A percentile compares a stretch with the other conserved stretches of the same genome.
Evolutionary conservation across 92 coral and sea anemone species (phyloP).

Genomic region (Zoanthus sansibaricus): DNA sequence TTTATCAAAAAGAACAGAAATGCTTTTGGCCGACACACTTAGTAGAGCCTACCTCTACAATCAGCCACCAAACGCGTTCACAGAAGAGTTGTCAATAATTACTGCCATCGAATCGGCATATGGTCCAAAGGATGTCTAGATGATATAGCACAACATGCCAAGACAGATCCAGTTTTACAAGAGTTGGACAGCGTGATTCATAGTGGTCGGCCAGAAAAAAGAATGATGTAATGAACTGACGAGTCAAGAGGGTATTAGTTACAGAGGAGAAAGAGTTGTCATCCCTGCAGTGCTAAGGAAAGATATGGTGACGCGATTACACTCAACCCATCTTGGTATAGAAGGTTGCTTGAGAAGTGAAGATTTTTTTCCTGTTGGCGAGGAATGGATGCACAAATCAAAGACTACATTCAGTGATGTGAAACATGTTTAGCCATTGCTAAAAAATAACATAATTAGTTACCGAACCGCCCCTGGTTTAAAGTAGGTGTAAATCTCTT

Average conservation of each 20-base stretch:
- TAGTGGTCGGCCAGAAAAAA: conserved; percentile 8
- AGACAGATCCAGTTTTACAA: conserved; percentile 1
- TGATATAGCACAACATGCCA: conserved; percentile 15
- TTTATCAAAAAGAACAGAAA: too few species aligned
- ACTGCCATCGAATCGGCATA: conserved; percentile 21
- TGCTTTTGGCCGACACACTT: too few species aligned
- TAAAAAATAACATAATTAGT: conserved; percentile 1
- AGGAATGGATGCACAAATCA: conserved; percentile 32
- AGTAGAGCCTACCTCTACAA: too few species aligned
- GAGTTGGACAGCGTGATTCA: conserved; percentile 4
- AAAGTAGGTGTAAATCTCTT: background rate
- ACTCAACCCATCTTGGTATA: conserved; percentile 35
- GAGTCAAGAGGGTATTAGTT: background rate
- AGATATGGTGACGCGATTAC: background rate
- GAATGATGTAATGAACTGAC: conserved; percentile 4
- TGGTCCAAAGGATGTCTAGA: background rate
- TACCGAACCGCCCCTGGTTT: too few species aligned
- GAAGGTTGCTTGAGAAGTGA: conserved; percentile 26
- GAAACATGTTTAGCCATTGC: background rate
- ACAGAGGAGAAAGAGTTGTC: conserved; percentile 29
- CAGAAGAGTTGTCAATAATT: background rate
- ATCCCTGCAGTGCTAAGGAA: conserved; percentile 17
- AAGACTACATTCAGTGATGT: conserved; percentile 34
- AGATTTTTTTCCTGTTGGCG: conserved; percentile 34
- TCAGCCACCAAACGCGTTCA: too few species aligned